Evolutionary conservation across 2,113 vertebrate genomes (phyloP).

Genomic region (Amblyopsis rosae): DNA sequence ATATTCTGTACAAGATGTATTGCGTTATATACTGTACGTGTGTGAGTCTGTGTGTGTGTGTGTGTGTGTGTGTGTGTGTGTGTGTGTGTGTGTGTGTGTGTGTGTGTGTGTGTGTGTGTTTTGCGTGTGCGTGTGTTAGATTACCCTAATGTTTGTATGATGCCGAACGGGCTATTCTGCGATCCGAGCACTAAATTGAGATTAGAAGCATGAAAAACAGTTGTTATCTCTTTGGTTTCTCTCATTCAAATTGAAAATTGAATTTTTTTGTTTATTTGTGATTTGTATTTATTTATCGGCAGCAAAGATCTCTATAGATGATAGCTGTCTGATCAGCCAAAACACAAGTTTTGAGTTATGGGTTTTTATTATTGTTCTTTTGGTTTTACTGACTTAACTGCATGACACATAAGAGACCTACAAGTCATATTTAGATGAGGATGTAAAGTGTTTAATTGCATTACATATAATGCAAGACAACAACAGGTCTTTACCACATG

Average conservation of each 20-base stretch:
- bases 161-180: constrained; percentile 44
- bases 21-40: constrained; percentile 32
- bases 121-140: constrained; percentile 35
- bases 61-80: constrained; percentile 40
- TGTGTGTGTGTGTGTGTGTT: constrained; percentile 1
- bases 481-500: too few relatives aligned
- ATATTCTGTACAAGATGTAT: constrained; percentile 59
- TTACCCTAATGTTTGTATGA: constrained; percentile 67
- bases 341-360: too few relatives aligned
- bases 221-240: constrained; percentile 13
- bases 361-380: too few relatives aligned
- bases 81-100: constrained; percentile 33
- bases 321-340: too few relatives aligned
- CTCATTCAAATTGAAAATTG: background rate
- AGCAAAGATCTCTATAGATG: too few relatives aligned
- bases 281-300: too few relatives aligned
- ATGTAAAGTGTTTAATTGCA: too few relatives aligned
- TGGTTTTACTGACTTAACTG: too few relatives aligned
- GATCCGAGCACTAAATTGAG: constrained; percentile 50
- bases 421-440: too few relatives aligned
- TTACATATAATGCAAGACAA: too few relatives aligned
- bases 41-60: too few relatives aligned
- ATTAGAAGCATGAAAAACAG: constrained; percentile 45
- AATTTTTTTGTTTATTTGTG: background rate
- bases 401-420: too few relatives aligned